Evolutionary conservation across 1,140 invertebrate genomes (phyloP), one percentile per base, ranked within the genome.

Genomic region (Arion vulgaris): DNA sequence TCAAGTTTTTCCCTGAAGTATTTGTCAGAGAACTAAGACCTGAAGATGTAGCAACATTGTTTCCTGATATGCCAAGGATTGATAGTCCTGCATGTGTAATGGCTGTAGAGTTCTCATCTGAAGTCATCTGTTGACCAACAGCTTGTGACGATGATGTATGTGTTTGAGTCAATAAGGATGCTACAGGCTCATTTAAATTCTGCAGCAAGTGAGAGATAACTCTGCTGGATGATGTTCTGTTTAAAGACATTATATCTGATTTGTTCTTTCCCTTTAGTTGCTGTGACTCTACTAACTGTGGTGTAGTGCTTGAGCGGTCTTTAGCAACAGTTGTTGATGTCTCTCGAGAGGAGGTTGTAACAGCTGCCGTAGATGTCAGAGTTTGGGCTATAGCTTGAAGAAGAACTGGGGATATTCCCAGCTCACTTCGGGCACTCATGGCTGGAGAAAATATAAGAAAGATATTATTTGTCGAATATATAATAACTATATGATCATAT

Each of bases 341-440:
- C 73, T 66, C 62, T 66, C 62, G 62, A 7, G 62, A 7, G 19
- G 62, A 66, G 11, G 1, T 23, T 53, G 74, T 76, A 0, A 53
- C 28, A 34, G 86, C 83, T 49, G 85, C 84, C n/a, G n/a, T n/a
- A 23, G 87, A 84, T 32, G 89, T 88, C 5, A 91, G 78, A 32
- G 89, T 91, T 26, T 91, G 88, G 38, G 90, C 90, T 68, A 92
- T 91, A 41, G 90, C 91, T 85, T 92, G 91, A 32, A 92, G 85
- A 23, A 92, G 82, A 26, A 89, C 90, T 76, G 91, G 91, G 49
- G 91, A 92, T 66, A 92, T 92, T 28, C 91, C 90, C 82, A 91
- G 75, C 41, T 91, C 91, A 81, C 69, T 53, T 17, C 71, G 32
- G 17, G 41, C 34, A 73, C 69, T 28, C 80, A 81, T 81, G 49